A percentile compares a stretch with the other conserved stretches of the same genome.
Evolutionary conservation across 2,888 invertebrate species (phyloP).

Genomic region (Scaptodrosophila latifasciaeformis): DNA sequence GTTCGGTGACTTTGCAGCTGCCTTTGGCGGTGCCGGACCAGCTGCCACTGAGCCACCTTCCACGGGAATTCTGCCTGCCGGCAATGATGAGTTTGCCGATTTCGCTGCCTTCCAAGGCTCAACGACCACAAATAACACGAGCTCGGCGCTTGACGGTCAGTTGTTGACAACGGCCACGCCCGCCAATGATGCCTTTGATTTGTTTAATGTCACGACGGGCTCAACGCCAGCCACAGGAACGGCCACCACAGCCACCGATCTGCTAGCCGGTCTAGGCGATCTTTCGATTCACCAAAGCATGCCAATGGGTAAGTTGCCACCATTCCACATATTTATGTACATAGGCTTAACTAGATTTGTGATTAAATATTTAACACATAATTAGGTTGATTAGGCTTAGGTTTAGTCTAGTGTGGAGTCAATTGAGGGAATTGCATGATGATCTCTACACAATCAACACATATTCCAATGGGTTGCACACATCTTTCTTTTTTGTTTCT

Average conservation of each 20-base stretch:
- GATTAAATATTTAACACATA: no score
- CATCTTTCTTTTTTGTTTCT: conserved; percentile 73
- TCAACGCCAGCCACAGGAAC: conserved; percentile 24
- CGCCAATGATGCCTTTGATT: conserved; percentile 66
- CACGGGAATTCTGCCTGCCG: conserved; percentile 37
- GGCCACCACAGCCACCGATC: conserved; percentile 71
- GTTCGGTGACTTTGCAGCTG: conserved; percentile 87
- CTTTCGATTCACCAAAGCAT: conserved; percentile 73
- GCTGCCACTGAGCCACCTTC: conserved; percentile 44
- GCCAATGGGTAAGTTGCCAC: conserved; percentile 72
- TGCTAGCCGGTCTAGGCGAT: conserved; percentile 76
- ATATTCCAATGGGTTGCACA: conserved; percentile 73
- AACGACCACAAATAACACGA: conserved; percentile 27
- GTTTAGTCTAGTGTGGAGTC: neutral
- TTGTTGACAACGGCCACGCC: conserved; percentile 55
- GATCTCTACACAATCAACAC: no score
- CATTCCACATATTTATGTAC: neutral
- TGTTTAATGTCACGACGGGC: conserved; percentile 53
- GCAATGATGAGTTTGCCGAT: conserved; percentile 86
- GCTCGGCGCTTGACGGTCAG: conserved; percentile 48
- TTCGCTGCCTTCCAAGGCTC: conserved; percentile 82
- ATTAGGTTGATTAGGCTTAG: conserved; percentile 20
- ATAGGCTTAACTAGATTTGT: conserved; percentile 11
- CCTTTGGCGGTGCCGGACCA: conserved; percentile 76
- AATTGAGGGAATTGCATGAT: neutral